phyloP scores from a whole-genome alignment of 1,140 invertebrate species.

The Nylanderia fulva region DNA sequence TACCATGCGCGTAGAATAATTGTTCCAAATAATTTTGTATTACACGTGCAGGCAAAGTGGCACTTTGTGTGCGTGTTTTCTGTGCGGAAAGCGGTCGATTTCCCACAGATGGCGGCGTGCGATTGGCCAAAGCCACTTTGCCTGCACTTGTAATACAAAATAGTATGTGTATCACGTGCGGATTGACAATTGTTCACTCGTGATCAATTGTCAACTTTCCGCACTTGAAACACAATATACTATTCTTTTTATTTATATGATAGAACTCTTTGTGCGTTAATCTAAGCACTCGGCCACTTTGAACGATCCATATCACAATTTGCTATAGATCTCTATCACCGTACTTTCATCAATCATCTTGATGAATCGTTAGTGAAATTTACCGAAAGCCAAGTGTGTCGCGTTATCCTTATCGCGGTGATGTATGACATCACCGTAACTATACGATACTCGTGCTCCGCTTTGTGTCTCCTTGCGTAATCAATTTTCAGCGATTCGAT shows the following conservation, averaged over 20 bases:
- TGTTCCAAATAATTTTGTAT: not conserved
- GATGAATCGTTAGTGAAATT: conserved; percentile 31
- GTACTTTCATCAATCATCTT: conserved; percentile 27
- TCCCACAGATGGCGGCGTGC: too few relatives aligned
- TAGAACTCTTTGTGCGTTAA: not conserved
- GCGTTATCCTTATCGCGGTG: conserved; percentile 44
- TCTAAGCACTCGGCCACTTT: not conserved
- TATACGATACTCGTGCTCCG: not conserved
- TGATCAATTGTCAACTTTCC: too few relatives aligned
- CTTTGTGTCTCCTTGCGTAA: conserved; percentile 42
- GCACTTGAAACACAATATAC: too few relatives aligned
- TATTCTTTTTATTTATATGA: not conserved
- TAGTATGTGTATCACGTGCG: too few relatives aligned
- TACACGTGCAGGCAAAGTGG: too few relatives aligned
- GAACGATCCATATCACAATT: conserved; percentile 26
- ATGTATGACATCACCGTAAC: conserved; percentile 31
- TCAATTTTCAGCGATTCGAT: conserved; percentile 48
- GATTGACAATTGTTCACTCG: too few relatives aligned
- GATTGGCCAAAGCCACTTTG: too few relatives aligned
- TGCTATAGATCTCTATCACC: conserved; percentile 5
- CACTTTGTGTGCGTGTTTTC: too few relatives aligned
- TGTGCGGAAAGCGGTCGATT: too few relatives aligned
- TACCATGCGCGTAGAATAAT: not conserved
- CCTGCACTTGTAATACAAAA: too few relatives aligned
- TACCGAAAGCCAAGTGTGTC: conserved; percentile 27